A percentile compares a stretch with the other conserved stretches of the same genome.
phyloP scores from a whole-genome alignment of 23 tunicate genomes.

The Styela clava region DNA sequence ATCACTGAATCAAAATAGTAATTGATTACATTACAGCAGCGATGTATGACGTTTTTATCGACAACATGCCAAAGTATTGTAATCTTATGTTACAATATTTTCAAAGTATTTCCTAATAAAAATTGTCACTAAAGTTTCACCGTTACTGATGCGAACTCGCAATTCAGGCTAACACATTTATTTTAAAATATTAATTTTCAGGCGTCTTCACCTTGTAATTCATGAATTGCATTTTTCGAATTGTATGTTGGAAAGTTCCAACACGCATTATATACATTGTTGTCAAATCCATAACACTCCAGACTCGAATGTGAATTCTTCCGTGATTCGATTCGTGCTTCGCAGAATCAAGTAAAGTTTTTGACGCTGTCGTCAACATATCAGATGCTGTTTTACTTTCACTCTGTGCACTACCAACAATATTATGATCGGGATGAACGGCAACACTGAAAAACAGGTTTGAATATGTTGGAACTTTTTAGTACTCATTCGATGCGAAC shows the following conservation, averaged over 20 bases:
- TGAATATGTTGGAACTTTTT: too few relatives aligned
- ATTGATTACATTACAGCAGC: too few relatives aligned
- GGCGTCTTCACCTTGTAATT: constrained; percentile 30
- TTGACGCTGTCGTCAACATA: not conserved
- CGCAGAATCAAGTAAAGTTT: not conserved
- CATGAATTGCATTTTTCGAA: constrained; percentile 74
- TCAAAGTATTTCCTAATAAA: too few relatives aligned
- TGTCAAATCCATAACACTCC: constrained; percentile 49
- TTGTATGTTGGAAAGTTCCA: constrained; percentile 44
- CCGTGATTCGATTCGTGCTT: constrained; percentile 5
- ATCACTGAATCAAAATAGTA: too few relatives aligned
- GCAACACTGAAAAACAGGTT: constrained; percentile 32
- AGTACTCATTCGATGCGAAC: too few relatives aligned
- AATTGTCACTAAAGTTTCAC: too few relatives aligned
- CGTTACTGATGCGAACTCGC: too few relatives aligned
- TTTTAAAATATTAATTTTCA: too few relatives aligned
- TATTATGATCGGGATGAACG: constrained; percentile 8
- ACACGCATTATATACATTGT: constrained; percentile 56
- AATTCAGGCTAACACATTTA: too few relatives aligned
- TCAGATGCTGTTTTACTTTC: not conserved
- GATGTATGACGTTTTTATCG: too few relatives aligned
- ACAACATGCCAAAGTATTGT: too few relatives aligned
- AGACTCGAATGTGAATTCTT: constrained; percentile 55
- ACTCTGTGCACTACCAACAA: constrained; percentile 16
- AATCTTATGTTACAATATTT: too few relatives aligned